Evolutionary conservation across 2,113 vertebrate species (phyloP), one percentile per base, ranked within the genome.

Genomic region (Buteo buteo): DNA sequence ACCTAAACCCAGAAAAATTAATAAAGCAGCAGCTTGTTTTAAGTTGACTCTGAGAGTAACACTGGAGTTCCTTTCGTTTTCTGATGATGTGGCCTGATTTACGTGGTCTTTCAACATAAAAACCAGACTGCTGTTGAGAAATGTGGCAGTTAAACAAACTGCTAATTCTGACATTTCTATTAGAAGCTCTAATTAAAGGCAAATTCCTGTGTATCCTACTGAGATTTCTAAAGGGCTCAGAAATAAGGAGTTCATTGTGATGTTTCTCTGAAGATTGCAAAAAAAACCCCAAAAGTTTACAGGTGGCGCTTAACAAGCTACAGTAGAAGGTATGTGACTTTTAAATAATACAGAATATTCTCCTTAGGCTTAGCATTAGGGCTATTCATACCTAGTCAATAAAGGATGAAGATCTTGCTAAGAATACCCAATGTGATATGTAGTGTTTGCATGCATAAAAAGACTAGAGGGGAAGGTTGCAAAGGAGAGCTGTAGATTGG

Each of bases 181-280:
- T 92, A 91, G 57, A 93, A 91, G 12, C 10, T 74, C 82, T 96
- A 96, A 96, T 83, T 91, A 93, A 94, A 93, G 86, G 49, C 74
- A 96, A 88, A 94, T 84, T 93, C 80, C n/a, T 91, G 36, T 82
- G 47, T 62, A 78, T 95, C 55, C 91, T 83, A 59, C 77, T 77
- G 76, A 93, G 77, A 78, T 54, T 92, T 86, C 84, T 74, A 85
- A 40, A 77, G 64, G 64, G 73, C 71, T 90, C 57, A 70, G 57
- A 80, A 92, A 93, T 67, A 67, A 82, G 50, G 59, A 93, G 61
- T 40, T 84, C 49, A 91, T 94, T 85, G 88, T 90, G 78, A 82
- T 80, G 57, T 86, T 96, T 95, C 88, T 94, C 82, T 91, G 57
- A 97, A 91, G 90, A 83, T 6, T 58, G 67, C 2, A 57, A 76